phyloP scores from a whole-genome alignment of 2,113 vertebrate genomes.

The Oreotragus oreotragus region DNA sequence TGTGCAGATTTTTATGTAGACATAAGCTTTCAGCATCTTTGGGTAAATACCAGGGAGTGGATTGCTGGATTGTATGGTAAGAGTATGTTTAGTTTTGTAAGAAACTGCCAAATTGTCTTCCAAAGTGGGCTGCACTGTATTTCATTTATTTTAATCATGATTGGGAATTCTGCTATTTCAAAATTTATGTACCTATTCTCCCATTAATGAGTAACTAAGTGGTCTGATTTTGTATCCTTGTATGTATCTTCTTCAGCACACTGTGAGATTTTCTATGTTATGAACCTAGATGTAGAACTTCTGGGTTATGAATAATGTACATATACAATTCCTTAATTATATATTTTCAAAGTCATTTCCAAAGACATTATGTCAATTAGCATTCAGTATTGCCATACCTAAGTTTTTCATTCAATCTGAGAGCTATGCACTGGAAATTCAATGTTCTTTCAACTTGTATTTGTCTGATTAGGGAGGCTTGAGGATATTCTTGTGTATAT shows the following conservation, averaged over 20 bases:
- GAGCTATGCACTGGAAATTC: neutral
- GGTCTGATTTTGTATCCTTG: neutral
- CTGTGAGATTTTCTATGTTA: neutral
- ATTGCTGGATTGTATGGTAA: neutral
- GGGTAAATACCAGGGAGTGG: neutral
- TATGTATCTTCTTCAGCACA: neutral
- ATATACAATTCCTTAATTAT: neutral
- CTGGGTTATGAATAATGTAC: neutral
- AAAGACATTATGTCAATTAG: neutral
- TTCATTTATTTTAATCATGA: neutral
- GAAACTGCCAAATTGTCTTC: neutral
- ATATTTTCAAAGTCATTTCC: neutral
- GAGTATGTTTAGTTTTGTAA: neutral
- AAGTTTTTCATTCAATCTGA: neutral
- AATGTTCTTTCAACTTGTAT: neutral
- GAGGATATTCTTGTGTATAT: neutral
- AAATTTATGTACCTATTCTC: neutral
- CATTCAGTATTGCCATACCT: neutral
- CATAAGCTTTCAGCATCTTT: neutral
- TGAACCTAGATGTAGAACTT: neutral
- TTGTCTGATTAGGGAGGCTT: neutral
- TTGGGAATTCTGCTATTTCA: neutral
- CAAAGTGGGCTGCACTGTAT: neutral
- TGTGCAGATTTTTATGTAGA: neutral
- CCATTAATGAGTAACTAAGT: neutral